Evolutionary conservation across 1,140 invertebrate species (phyloP).

Genomic region (Leptopilina clavipes): DNA sequence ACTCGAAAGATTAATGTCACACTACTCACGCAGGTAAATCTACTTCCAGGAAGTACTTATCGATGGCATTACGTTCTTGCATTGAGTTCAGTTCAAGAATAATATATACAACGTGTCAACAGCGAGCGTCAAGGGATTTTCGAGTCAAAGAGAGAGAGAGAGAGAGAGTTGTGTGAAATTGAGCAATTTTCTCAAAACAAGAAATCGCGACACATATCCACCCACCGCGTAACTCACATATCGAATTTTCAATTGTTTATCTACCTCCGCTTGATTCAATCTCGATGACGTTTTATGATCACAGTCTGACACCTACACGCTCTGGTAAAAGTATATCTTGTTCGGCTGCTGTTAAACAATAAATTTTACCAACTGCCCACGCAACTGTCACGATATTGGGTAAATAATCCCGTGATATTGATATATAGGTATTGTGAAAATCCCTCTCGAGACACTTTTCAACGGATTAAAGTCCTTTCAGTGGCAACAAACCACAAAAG

Average conservation of each 20-base stretch:
- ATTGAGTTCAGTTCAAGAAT: background rate
- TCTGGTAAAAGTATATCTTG: background rate
- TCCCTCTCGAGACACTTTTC: background rate
- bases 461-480: background rate
- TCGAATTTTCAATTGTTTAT: constrained; percentile 15
- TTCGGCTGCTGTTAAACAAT: background rate
- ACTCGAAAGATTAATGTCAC: constrained; percentile 35
- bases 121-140: background rate
- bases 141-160: too few species aligned
- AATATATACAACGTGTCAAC: constrained; percentile 16
- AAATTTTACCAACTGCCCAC: constrained; percentile 4
- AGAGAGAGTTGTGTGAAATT: background rate
- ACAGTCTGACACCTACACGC: background rate
- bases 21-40: constrained; percentile 36
- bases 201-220: background rate
- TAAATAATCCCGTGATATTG: constrained; percentile 20
- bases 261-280: background rate
- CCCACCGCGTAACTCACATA: background rate
- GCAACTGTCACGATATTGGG: background rate
- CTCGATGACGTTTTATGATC: constrained; percentile 33
- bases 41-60: constrained; percentile 40
- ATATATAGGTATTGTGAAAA: background rate
- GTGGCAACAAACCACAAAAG: too few species aligned
- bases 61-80: constrained; percentile 42
- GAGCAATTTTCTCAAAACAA: constrained; percentile 13